Evolutionary conservation across 1,140 invertebrate genomes (phyloP).

Genomic region (Aphelinus atriplicis): DNA sequence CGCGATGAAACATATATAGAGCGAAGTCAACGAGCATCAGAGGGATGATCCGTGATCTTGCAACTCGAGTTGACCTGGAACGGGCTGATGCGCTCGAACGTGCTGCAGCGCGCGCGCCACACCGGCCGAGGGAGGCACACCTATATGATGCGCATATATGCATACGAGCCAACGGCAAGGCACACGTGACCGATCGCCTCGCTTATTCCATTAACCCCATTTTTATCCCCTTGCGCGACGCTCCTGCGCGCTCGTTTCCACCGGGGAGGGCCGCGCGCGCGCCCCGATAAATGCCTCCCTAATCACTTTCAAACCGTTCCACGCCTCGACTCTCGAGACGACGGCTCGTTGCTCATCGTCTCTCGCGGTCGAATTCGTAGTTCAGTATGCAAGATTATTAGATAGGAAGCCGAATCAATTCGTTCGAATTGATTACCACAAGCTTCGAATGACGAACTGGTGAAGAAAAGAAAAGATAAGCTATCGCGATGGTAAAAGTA

Average conservation of each 20-base stretch:
- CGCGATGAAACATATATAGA: too few species aligned
- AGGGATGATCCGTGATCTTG: too few species aligned
- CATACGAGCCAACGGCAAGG: neutral
- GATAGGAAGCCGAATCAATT: too few species aligned
- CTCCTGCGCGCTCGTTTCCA: neutral
- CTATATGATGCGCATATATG: neutral
- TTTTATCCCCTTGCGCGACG: slow-evolving; percentile 6
- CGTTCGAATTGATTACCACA: too few species aligned
- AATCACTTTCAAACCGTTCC: slow-evolving; percentile 7
- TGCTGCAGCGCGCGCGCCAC: neutral
- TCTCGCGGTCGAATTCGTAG: too few species aligned
- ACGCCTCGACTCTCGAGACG: neutral
- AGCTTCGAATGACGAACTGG: too few species aligned
- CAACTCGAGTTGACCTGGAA: too few species aligned
- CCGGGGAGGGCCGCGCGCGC: too few species aligned
- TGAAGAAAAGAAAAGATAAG: too few species aligned
- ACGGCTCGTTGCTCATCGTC: neutral
- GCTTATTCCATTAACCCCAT: slow-evolving; percentile 27
- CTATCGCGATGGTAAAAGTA: too few species aligned
- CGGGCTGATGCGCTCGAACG: neutral
- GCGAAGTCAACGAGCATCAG: too few species aligned
- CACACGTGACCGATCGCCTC: neutral
- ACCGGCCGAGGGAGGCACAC: neutral
- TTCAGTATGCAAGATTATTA: too few species aligned
- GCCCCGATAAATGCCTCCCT: slow-evolving; percentile 21